phyloP scores from a whole-genome alignment of 2,113 vertebrate species.

The Myiozetetes cayanensis region DNA sequence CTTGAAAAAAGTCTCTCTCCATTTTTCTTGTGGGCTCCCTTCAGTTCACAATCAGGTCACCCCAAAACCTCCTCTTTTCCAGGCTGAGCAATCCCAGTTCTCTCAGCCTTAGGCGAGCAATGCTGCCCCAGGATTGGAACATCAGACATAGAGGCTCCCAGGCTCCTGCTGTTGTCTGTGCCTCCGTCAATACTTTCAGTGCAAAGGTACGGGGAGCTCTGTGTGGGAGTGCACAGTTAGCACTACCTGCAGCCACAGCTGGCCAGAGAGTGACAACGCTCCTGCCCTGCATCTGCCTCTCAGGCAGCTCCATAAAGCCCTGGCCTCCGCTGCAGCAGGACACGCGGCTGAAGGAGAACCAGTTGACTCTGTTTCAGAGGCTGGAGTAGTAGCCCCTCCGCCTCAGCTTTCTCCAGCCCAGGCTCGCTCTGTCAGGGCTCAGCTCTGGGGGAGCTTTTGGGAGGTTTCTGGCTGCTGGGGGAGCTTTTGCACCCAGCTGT shows the following conservation, averaged over 20 bases:
- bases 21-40: background rate
- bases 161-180: background rate
- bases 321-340: background rate
- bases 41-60: background rate
- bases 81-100: background rate
- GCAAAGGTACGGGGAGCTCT: background rate
- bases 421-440: accelerated
- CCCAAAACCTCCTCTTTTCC: background rate
- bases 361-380: background rate
- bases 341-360: background rate
- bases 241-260: background rate
- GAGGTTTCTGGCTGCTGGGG: background rate
- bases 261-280: background rate
- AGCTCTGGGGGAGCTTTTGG: background rate
- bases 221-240: background rate
- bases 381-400: background rate
- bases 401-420: background rate
- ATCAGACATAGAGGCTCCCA: background rate
- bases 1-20: background rate
- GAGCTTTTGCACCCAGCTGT: accelerated
- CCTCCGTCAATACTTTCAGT: background rate
- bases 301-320: background rate
- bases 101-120: background rate
- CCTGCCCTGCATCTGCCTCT: background rate
- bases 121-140: background rate